phyloP scores from a whole-genome alignment of 2,797 vertebrate genomes.

The Vespertilio murinus region DNA sequence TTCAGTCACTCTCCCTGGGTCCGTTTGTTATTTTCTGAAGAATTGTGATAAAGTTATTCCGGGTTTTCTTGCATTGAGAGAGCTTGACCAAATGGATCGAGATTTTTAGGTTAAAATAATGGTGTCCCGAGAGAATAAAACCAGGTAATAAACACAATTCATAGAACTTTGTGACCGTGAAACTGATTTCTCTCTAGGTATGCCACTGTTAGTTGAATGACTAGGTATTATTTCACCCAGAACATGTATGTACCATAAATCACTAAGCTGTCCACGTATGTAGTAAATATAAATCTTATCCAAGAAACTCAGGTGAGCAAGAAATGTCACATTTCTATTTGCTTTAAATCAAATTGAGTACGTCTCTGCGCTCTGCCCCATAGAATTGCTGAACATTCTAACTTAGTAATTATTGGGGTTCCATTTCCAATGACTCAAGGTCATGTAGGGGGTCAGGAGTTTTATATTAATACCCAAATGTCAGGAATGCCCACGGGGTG shows the following conservation, averaged over 20 bases:
- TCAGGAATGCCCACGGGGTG: background rate
- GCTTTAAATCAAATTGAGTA: constrained; percentile 61
- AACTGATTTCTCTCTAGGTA: constrained; percentile 43
- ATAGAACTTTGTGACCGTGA: constrained; percentile 19
- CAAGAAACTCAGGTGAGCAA: constrained; percentile 66
- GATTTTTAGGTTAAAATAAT: constrained; percentile 59
- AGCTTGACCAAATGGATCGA: background rate
- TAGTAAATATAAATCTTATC: constrained; percentile 68
- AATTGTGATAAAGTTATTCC: constrained; percentile 39
- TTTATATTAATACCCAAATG: background rate
- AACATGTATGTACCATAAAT: constrained; percentile 50
- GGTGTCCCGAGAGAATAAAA: constrained; percentile 47
- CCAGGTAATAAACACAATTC: constrained; percentile 36
- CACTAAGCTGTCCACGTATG: constrained; percentile 57
- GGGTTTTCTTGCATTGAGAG: constrained; percentile 18
- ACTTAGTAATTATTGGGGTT: background rate
- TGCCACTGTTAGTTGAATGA: constrained; percentile 58
- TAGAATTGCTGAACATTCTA: background rate
- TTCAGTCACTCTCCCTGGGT: background rate
- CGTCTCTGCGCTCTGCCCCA: constrained; percentile 9
- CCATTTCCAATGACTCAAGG: background rate
- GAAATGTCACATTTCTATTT: constrained; percentile 70
- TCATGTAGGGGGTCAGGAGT: background rate
- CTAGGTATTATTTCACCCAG: constrained; percentile 59
- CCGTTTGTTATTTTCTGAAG: constrained; percentile 32